Conservation (phyloP, 2,888 invertebrate genomes). For the Itoplectis maculator region DNA sequence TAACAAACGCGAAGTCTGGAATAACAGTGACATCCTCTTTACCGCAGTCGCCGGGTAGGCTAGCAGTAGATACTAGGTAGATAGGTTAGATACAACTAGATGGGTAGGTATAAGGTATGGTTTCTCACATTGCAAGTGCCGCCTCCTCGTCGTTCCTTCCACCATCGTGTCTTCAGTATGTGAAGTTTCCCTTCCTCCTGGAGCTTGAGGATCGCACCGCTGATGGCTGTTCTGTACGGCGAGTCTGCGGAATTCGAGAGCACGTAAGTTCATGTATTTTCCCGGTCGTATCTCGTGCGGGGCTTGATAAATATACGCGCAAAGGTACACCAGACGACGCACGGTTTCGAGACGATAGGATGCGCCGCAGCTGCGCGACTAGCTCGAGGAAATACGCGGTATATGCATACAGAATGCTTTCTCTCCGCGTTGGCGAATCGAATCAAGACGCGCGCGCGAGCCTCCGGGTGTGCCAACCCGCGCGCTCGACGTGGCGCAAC, state of each 20-base stretch:
- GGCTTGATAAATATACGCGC: conserved; percentile 19
- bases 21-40: conserved; percentile 22
- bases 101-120: not conserved
- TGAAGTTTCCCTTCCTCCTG: conserved; percentile 98
- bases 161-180: conserved; percentile 98
- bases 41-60: no score
- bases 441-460: conserved; percentile 17
- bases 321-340: not conserved
- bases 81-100: no score
- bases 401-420: not conserved
- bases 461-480: conserved; percentile 17
- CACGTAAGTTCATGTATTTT: not conserved
- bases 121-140: conserved; percentile 92
- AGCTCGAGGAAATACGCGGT: not conserved
- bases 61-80: no score
- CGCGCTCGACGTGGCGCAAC: no score
- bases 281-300: conserved; percentile 18
- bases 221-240: conserved; percentile 96
- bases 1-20: not conserved
- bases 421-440: conserved; percentile 26
- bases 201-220: conserved; percentile 96
- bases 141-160: conserved; percentile 97
- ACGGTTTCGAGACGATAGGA: not conserved
- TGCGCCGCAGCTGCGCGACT: conserved; percentile 1
- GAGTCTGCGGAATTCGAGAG: conserved; percentile 88